Evolutionary conservation across 2,797 vertebrate genomes (phyloP).

Genomic region (Clarias fuscus): DNA sequence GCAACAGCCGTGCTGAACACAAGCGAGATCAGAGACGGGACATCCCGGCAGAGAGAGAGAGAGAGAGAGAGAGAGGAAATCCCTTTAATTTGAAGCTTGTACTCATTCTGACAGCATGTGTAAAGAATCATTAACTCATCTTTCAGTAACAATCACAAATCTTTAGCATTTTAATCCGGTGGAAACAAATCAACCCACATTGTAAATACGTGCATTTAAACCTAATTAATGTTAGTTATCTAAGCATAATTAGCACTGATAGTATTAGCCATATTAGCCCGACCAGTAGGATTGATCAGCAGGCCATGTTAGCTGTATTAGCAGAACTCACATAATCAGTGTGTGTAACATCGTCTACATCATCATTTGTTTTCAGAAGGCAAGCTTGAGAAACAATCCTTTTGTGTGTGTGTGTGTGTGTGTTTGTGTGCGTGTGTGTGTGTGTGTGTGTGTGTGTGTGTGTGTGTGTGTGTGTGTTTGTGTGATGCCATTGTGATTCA

Average conservation of each 20-base stretch:
- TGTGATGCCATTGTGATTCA: too few relatives aligned
- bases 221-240: too few relatives aligned
- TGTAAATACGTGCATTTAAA: neutral
- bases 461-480: slow-evolving; percentile 11
- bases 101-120: neutral
- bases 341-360: neutral
- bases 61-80: slow-evolving; percentile 36
- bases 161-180: neutral
- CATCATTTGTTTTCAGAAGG: neutral
- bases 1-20: neutral
- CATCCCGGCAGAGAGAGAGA: slow-evolving; percentile 18
- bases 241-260: neutral
- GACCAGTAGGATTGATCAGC: neutral
- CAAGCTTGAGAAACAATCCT: neutral
- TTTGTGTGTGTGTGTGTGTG: slow-evolving; percentile 2
- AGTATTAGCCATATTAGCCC: neutral
- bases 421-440: slow-evolving; percentile 4
- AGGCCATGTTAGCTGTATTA: neutral
- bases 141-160: neutral
- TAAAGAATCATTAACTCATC: neutral
- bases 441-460: slow-evolving; percentile 8
- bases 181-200: neutral
- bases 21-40: slow-evolving; percentile 23
- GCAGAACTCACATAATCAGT: neutral
- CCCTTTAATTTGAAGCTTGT: slow-evolving; percentile 11